A percentile compares a stretch with the other conserved stretches of the same genome.
These are phyloP conservation scores for Otolemur garnettii DNA, from an alignment of 2,113 vertebrate species.

Conservation along the genomic window DNA sequence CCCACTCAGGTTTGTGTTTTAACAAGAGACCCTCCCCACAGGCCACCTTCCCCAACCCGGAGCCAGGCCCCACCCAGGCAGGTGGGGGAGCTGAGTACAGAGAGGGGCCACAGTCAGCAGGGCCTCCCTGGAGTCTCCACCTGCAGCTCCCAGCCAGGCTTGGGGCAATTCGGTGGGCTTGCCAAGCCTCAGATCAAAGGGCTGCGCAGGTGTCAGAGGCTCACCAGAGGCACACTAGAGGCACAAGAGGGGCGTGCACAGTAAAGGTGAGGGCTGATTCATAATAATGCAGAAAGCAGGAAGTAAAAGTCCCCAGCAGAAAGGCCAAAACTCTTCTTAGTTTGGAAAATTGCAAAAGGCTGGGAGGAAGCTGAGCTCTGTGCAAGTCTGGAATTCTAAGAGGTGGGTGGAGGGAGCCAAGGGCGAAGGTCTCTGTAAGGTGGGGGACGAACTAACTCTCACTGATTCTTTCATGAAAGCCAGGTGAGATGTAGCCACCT, in stretches of 20 bases:
- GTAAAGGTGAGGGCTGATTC: accelerated
- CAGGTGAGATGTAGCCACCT: neutral
- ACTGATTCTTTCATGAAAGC: too few relatives aligned
- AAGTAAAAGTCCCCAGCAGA: neutral
- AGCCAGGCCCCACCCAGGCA: neutral
- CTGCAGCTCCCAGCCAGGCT: neutral
- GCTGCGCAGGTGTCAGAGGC: accelerated
- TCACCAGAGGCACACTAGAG: too few relatives aligned
- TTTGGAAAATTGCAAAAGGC: too few relatives aligned
- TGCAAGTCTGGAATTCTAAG: neutral
- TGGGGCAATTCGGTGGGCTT: accelerated
- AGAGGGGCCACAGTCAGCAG: neutral
- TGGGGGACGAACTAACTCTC: neutral
- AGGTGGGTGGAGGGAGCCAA: too few relatives aligned
- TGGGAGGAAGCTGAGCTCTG: accelerated
- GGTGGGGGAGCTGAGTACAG: neutral
- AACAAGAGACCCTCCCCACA: neutral
- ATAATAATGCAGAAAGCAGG: accelerated
- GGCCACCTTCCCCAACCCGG: neutral
- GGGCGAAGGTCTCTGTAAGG: neutral
- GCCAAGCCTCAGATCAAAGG: neutral
- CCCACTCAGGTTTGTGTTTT: accelerated
- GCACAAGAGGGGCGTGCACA: neutral
- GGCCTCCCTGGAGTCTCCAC: too few relatives aligned
- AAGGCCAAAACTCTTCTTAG: neutral